Percentiles rank a stretch among this genome's conserved stretches.
Evolutionary conservation across 2,113 vertebrate species (phyloP).

Genomic region (Triplophysa dalaica): DNA sequence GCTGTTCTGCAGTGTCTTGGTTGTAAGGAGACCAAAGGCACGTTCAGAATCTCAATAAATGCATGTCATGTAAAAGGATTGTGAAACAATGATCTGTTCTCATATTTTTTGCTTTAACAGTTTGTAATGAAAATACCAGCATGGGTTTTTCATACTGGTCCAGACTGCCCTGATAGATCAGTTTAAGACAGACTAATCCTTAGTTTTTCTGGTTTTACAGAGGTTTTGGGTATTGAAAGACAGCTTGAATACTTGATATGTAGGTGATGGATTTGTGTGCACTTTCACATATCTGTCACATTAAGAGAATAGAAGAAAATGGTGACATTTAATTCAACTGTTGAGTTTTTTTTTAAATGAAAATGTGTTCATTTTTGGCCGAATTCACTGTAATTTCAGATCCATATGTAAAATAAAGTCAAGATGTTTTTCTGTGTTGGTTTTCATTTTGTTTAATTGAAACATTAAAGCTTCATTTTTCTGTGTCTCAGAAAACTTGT

Average conservation of each 20-base stretch:
- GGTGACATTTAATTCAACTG: not conserved
- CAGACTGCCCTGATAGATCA: not conserved
- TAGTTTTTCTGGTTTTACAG: not conserved
- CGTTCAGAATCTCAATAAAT: not conserved
- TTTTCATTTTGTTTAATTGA: not conserved
- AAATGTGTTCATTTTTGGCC: constrained; percentile 55
- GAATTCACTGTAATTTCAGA: constrained; percentile 52
- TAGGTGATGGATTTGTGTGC: not conserved
- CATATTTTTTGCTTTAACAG: not conserved
- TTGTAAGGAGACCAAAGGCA: constrained; percentile 6
- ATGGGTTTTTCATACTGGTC: not conserved
- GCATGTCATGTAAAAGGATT: constrained; percentile 22
- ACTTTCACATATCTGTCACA: not conserved
- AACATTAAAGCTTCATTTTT: no score
- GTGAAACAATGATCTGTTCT: not conserved
- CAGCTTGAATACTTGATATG: not conserved
- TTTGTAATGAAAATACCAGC: constrained; percentile 19
- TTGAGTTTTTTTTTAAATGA: constrained; percentile 29
- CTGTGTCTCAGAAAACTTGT: not conserved
- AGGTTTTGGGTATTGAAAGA: no score
- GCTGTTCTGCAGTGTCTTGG: no score
- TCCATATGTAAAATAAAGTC: constrained; percentile 61
- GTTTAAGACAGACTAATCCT: not conserved
- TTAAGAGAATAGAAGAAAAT: not conserved
- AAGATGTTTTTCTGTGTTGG: constrained; percentile 48